Percentiles rank a stretch among this genome's conserved stretches.
Conservation (phyloP, 1,140 invertebrate species). For the Fopius arisanus region DNA sequence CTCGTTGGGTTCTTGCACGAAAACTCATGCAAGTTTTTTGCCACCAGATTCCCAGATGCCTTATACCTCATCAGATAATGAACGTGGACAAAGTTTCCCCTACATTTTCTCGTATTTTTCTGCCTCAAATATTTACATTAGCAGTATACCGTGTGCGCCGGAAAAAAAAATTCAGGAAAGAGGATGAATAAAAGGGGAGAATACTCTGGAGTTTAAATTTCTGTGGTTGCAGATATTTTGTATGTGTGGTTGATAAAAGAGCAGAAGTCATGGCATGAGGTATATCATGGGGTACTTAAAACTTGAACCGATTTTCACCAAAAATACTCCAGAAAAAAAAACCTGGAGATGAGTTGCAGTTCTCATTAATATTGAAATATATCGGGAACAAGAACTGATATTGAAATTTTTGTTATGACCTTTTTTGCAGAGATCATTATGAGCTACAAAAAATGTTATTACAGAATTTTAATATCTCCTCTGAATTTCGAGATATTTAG, state of each 20-base stretch:
- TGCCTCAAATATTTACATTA: conserved; percentile 11
- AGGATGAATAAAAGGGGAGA: neutral
- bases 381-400: too few species aligned
- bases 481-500: too few species aligned
- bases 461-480: too few species aligned
- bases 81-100: neutral
- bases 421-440: too few species aligned
- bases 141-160: neutral
- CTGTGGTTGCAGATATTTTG: neutral
- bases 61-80: neutral
- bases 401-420: too few species aligned
- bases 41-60: neutral
- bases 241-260: neutral
- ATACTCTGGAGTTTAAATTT: neutral
- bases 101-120: neutral
- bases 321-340: neutral
- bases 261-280: neutral
- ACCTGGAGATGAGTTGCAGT: too few species aligned
- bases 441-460: too few species aligned
- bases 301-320: neutral
- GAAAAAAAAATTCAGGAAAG: neutral
- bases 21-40: neutral
- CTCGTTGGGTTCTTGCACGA: neutral
- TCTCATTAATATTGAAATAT: too few species aligned
- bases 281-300: neutral